Percentiles rank a stretch among this genome's conserved stretches.
phyloP scores from a whole-genome alignment of 2,888 invertebrate genomes.

The Calephelis perditalis region DNA sequence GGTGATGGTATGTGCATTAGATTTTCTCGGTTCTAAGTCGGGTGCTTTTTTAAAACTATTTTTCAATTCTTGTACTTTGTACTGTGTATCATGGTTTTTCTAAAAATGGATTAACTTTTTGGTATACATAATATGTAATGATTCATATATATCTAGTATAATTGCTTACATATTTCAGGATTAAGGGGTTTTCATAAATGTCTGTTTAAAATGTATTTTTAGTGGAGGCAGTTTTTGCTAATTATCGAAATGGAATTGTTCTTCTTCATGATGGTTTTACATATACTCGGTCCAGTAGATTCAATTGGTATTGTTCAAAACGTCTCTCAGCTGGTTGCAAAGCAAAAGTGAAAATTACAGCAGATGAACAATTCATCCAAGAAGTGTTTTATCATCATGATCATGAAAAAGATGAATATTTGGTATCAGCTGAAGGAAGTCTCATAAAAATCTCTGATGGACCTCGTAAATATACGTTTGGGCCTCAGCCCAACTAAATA shows the following conservation, averaged over 20 bases:
- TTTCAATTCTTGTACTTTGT: too few relatives aligned
- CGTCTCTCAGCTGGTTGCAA: conserved; percentile 20
- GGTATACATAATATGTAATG: too few relatives aligned
- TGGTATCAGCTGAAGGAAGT: not conserved
- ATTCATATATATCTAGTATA: too few relatives aligned
- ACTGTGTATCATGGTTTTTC: too few relatives aligned
- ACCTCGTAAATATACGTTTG: not conserved
- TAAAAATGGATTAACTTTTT: too few relatives aligned
- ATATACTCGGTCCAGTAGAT: conserved; percentile 20
- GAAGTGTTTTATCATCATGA: conserved; percentile 11
- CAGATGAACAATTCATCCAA: conserved; percentile 9
- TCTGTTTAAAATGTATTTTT: not conserved
- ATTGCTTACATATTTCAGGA: too few relatives aligned
- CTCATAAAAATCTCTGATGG: conserved; percentile 7
- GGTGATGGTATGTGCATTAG: too few relatives aligned
- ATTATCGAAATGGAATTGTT: conserved; percentile 34
- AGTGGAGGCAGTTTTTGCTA: conserved; percentile 25
- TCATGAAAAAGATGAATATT: conserved; percentile 8
- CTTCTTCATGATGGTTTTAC: conserved; percentile 37
- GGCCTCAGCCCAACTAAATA: too few relatives aligned
- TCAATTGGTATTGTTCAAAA: conserved; percentile 39
- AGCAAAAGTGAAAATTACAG: conserved; percentile 12
- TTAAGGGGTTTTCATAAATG: too few relatives aligned
- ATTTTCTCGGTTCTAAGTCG: too few relatives aligned
- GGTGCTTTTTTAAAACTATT: too few relatives aligned